A percentile compares a stretch with the other conserved stretches of the same genome.
phyloP scores from a whole-genome alignment of 2,888 invertebrate species.

The Fragum sueziense region DNA sequence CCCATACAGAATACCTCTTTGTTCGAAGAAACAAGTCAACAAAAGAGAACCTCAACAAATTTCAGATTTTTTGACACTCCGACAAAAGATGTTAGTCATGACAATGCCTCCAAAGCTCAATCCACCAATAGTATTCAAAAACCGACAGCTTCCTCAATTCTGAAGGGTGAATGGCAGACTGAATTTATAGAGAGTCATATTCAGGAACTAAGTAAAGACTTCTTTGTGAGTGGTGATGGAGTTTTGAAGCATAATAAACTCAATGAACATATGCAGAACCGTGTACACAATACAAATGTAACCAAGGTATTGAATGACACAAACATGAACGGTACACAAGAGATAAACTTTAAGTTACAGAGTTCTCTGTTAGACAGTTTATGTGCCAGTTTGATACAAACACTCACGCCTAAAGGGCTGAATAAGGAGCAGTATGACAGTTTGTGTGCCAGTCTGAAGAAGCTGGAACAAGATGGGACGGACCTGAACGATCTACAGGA shows the following conservation, averaged over 20 bases:
- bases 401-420: slow-evolving; percentile 52
- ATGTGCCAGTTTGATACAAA: slow-evolving; percentile 51
- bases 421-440: slow-evolving; percentile 40
- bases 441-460: slow-evolving; percentile 34
- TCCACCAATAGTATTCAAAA: not conserved
- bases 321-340: not conserved
- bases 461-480: slow-evolving; percentile 29
- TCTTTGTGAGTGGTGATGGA: not conserved
- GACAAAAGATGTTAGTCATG: not conserved
- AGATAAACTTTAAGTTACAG: slow-evolving; percentile 52
- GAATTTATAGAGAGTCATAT: slow-evolving; percentile 10
- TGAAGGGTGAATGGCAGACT: slow-evolving; percentile 9
- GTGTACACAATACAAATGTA: not conserved
- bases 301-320: not conserved
- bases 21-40: not conserved
- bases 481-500: not conserved
- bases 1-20: slow-evolving; percentile 9
- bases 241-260: not conserved
- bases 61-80: slow-evolving; percentile 9
- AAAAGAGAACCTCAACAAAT: slow-evolving; percentile 6
- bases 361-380: slow-evolving; percentile 56
- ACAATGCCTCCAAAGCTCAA: not conserved
- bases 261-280: not conserved
- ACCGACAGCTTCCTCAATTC: not conserved
- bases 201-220: slow-evolving; percentile 12